Base-by-base conservation (phyloP, 2,113 vertebrate species). In the Heteronetta atricapilla region DNA sequence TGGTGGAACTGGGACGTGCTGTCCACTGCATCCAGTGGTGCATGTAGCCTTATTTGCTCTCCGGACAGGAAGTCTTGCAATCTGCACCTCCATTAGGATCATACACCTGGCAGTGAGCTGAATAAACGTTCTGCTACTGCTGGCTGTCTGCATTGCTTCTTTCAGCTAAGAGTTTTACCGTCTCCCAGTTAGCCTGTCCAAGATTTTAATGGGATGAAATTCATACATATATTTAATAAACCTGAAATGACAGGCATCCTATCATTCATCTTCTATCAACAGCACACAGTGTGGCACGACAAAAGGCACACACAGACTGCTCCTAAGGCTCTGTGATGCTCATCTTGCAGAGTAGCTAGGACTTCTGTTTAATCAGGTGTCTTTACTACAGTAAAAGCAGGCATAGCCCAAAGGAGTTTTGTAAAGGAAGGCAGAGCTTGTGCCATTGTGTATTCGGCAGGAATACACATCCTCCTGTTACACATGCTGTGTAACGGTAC, bases 281-380 rank as follows among this genome's bases (percentile, higher is more conserved):
- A 56, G 59, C 53, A 25, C 6, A 52, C n/a, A 76, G 38, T 19
- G 46, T 4, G 4, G 62, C 11, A 50, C 9, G 26, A 82, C 85
- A 68, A 44, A 88, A 92, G 50, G 67, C 36, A 29, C 55, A 15
- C 50, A 40, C 48, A 60, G 68, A 29, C 90, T 52, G 56, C 64
- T 93, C 64, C 89, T 4, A 26, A 75, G 90, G 82, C 79, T 91
- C 86, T 1, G 0, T 12, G 34, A 81, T 63, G 34, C 66, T 80
- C 70, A 48, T 74, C 62, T 90, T 9, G 2, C 23, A 82, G 79
- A 36, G 33, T 63, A 72, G 64, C 90, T 50, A 62, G 69, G 86
- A 68, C 67, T 95, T 94, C 85, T 36, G 48, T 72, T 73, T 77
- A 89, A 82, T 89, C 64, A 75, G 76, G 55, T 84, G 67, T 50